Percentiles rank a stretch among this genome's conserved stretches.
These are phyloP conservation scores for Cephus nigrinus DNA, from an alignment of 2,888 invertebrate species.

Conservation along the genomic window DNA sequence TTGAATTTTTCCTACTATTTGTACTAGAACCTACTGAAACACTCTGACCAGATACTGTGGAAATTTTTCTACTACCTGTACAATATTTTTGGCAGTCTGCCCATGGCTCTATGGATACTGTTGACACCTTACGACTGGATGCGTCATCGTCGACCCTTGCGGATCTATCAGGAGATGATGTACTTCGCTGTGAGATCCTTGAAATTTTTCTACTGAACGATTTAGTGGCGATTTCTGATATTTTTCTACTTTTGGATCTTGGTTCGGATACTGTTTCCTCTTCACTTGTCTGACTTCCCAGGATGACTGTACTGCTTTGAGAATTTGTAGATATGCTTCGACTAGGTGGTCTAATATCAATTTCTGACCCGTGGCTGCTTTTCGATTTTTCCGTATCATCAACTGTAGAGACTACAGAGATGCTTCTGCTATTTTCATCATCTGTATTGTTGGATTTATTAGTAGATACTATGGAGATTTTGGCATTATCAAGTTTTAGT, in stretches of 20 bases:
- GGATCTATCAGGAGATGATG: background rate
- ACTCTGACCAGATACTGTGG: slow-evolving; percentile 32
- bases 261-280: slow-evolving; percentile 10
- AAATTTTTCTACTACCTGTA: slow-evolving; percentile 26
- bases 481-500: background rate
- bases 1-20: slow-evolving; percentile 31
- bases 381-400: background rate
- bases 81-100: slow-evolving; percentile 18
- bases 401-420: background rate
- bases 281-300: background rate
- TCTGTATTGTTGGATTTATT: background rate
- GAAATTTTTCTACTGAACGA: slow-evolving; percentile 23
- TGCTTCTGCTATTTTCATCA: background rate
- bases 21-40: slow-evolving; percentile 13
- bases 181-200: slow-evolving; percentile 20
- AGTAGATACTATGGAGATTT: background rate
- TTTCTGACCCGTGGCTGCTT: background rate
- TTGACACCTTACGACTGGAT: slow-evolving; percentile 17
- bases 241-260: slow-evolving; percentile 19
- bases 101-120: slow-evolving; percentile 35
- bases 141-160: background rate
- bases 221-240: slow-evolving; percentile 22
- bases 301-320: background rate
- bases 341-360: background rate
- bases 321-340: background rate